Evolutionary conservation across 1,140 invertebrate species (phyloP).

Genomic region (Drosophila gunungcola): DNA sequence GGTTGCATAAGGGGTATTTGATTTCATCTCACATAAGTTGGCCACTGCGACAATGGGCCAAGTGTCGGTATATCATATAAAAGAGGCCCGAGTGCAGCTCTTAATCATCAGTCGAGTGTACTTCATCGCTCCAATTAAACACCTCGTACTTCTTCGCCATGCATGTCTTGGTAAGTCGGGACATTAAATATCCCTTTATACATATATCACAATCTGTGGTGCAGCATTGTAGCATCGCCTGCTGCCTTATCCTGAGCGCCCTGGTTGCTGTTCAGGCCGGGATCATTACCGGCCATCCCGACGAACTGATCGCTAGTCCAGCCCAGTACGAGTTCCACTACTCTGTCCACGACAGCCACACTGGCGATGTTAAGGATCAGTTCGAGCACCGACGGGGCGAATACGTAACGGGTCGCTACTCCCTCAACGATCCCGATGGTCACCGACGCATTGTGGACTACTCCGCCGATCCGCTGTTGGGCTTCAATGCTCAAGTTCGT

Average conservation of each 20-base stretch:
- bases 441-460: conserved; percentile 85
- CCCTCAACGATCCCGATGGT: conserved; percentile 85
- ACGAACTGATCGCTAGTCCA: conserved; percentile 84
- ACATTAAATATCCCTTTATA: not conserved
- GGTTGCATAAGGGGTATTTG: conserved; percentile 66
- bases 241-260: conserved; percentile 46
- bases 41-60: conserved; percentile 69
- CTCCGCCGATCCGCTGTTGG: conserved; percentile 82
- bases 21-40: conserved; percentile 67
- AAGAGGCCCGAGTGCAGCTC: conserved; percentile 18
- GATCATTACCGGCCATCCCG: conserved; percentile 55
- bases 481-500: conserved; percentile 84
- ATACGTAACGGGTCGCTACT: conserved; percentile 84
- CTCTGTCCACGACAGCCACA: conserved; percentile 88
- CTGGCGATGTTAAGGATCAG: conserved; percentile 89
- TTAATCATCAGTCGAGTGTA: conserved; percentile 54
- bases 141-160: conserved; percentile 36
- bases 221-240: conserved; percentile 26
- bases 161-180: conserved; percentile 52
- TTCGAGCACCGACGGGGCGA: conserved; percentile 87
- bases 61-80: conserved; percentile 56
- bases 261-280: conserved; percentile 44
- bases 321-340: conserved; percentile 88
- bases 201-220: not conserved
- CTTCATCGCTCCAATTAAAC: conserved; percentile 5